Base-by-base conservation (phyloP, 2,888 invertebrate species). In the Melieria picta region DNA sequence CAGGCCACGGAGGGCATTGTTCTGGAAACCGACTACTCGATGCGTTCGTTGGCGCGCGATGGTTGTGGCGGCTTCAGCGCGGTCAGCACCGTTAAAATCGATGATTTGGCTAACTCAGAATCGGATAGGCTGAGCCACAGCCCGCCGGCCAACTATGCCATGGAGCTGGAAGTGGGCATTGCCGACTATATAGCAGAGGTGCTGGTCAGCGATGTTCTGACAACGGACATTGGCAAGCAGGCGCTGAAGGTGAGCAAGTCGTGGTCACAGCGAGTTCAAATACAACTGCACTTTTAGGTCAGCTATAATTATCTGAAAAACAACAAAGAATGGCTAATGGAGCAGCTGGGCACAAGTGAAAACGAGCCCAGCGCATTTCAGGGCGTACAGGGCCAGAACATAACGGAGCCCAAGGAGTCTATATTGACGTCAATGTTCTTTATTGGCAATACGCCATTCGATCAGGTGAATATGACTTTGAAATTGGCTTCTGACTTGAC, bases 401-500 rank as follows among this genome's bases (percentile, higher is more conserved):
- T 86, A 4, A 79, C 79, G 61, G 84, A 85, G 74, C 79, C 80
- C 11, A 81, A 84, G 56, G 88, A 89, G 0, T 90, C 91, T 0
- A 86, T 94, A 10, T 85, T 94, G 0, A 91, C 93, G 80, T 90
- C 91, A 7, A 94, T 94, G 94, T 95, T 94, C 81, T 93, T 93
- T 80, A 93, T 94, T 72, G 94, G 93, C 10, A 88, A 91, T 74
- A 88, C 89, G 16, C 90, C 91, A 0, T 94, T 94, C 82, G 94
- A 95, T 87, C 93, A 94, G 89, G 93, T 93, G 3, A 30, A 30
- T 30, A 79, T 52, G 70, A 65, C 45, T 45, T 79, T 16, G 7
- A 16, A 47, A 30, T 10, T 72, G 62, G 9, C 10, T 42, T 9
- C 5, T 56, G 48, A 50, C 10, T 6, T 68, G 50, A 60, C 9